Conservation (phyloP, 2,888 invertebrate genomes). For the Conistra vaccinii region DNA sequence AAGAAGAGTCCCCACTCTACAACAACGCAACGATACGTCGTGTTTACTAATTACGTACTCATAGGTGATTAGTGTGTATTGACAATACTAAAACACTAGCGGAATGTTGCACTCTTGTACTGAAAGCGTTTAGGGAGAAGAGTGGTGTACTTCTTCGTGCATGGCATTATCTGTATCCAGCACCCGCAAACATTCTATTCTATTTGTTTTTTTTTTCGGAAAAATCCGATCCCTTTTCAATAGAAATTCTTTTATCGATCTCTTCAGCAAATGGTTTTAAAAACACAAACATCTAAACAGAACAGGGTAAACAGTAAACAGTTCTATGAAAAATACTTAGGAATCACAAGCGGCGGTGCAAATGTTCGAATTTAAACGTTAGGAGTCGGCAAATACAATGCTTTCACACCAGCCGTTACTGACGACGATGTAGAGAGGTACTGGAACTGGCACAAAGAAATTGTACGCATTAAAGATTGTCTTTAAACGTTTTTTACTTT, state of each 20-base stretch:
- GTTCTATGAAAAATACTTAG: constrained; percentile 45
- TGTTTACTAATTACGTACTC: too few relatives aligned
- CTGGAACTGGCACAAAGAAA: constrained; percentile 10
- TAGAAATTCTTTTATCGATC: not conserved
- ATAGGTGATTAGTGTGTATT: too few relatives aligned
- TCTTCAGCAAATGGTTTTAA: not conserved
- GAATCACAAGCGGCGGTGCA: constrained; percentile 38
- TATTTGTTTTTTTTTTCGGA: too few relatives aligned
- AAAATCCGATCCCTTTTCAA: not conserved
- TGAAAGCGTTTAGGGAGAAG: too few relatives aligned
- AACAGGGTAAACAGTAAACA: constrained; percentile 10
- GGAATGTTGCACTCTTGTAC: too few relatives aligned
- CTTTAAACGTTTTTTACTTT: not conserved
- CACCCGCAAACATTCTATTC: too few relatives aligned
- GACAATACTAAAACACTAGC: too few relatives aligned
- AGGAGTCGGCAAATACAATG: constrained; percentile 51
- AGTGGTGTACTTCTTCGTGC: too few relatives aligned
- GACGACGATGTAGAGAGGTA: not conserved
- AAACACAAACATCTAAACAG: constrained; percentile 26
- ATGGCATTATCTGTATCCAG: too few relatives aligned
- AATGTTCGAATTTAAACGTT: constrained; percentile 48
- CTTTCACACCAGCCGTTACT: constrained; percentile 39
- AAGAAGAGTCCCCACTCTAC: too few relatives aligned
- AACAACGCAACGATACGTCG: too few relatives aligned
- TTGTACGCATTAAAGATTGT: not conserved